A percentile compares a stretch with the other conserved stretches of the same genome.
Conservation (phyloP, 2,888 invertebrate genomes). For the Yponomeuta sedellus region DNA sequence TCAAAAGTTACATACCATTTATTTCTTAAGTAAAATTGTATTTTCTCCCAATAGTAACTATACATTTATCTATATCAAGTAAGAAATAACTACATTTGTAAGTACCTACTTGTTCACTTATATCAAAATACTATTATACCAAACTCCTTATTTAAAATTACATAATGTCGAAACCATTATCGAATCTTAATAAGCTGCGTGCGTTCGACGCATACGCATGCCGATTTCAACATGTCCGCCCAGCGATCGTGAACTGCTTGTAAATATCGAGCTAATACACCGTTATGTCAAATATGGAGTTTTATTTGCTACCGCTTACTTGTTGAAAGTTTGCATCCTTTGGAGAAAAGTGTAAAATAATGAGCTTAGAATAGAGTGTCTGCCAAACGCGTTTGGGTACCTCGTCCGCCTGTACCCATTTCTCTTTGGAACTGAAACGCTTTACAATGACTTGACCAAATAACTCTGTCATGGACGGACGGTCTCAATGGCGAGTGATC, state of each 20-base stretch:
- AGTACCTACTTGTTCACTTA: neutral
- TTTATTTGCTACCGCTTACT: slow-evolving; percentile 45
- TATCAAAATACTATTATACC: neutral
- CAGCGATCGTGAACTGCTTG: slow-evolving; percentile 44
- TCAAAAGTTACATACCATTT: too few species aligned
- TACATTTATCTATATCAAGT: too few species aligned
- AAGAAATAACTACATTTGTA: neutral
- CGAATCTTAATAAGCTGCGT: neutral
- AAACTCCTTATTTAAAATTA: neutral
- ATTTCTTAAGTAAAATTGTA: too few species aligned
- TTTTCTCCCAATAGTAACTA: too few species aligned
- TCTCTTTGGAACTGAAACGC: too few species aligned
- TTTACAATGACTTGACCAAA: too few species aligned
- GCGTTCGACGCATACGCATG: neutral
- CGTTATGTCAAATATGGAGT: slow-evolving; percentile 48
- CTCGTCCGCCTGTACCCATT: too few species aligned
- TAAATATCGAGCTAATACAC: slow-evolving; percentile 59
- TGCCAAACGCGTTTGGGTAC: neutral
- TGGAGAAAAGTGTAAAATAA: too few species aligned
- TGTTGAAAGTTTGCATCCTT: slow-evolving; percentile 17
- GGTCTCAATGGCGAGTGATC: too few species aligned
- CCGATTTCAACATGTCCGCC: slow-evolving; percentile 8
- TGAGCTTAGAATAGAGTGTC: neutral
- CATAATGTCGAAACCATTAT: neutral
- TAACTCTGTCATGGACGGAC: too few species aligned